Conservation (phyloP, 1,140 invertebrate species). For the Heliconius nattereri region DNA sequence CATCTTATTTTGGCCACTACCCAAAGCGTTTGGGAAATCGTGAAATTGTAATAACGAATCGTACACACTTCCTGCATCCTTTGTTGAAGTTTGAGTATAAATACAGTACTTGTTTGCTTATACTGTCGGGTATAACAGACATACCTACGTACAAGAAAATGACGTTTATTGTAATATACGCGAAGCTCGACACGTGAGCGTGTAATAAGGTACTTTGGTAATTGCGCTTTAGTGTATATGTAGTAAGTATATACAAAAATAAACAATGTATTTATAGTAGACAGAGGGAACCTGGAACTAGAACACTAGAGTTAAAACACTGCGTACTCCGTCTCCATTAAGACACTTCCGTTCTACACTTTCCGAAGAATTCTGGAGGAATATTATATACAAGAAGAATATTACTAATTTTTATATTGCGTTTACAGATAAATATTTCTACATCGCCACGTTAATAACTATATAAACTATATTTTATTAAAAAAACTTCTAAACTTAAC, state of each 20-base stretch:
- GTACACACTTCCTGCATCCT: slow-evolving; percentile 28
- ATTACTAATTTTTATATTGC: too few species aligned
- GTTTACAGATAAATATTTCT: too few species aligned
- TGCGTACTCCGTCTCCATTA: too few species aligned
- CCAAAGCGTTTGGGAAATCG: slow-evolving; percentile 33
- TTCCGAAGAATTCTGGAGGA: too few species aligned
- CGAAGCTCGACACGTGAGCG: not conserved
- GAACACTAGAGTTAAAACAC: too few species aligned
- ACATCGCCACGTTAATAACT: too few species aligned
- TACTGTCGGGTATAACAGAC: slow-evolving; percentile 9
- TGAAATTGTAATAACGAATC: slow-evolving; percentile 11
- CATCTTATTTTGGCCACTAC: slow-evolving; percentile 28
- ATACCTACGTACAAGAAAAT: not conserved
- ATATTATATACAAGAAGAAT: too few species aligned
- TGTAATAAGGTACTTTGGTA: not conserved
- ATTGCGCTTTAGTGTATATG: not conserved
- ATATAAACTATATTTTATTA: too few species aligned
- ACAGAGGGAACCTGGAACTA: too few species aligned
- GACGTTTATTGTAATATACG: slow-evolving; percentile 10
- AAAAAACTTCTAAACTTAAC: too few species aligned
- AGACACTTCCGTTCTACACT: too few species aligned
- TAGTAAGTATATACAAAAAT: not conserved
- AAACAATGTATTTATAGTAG: too few species aligned
- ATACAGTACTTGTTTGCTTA: slow-evolving; percentile 7
- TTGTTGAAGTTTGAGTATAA: slow-evolving; percentile 16